Base-by-base conservation (phyloP, 2,797 vertebrate genomes). In the Clangula hyemalis region DNA sequence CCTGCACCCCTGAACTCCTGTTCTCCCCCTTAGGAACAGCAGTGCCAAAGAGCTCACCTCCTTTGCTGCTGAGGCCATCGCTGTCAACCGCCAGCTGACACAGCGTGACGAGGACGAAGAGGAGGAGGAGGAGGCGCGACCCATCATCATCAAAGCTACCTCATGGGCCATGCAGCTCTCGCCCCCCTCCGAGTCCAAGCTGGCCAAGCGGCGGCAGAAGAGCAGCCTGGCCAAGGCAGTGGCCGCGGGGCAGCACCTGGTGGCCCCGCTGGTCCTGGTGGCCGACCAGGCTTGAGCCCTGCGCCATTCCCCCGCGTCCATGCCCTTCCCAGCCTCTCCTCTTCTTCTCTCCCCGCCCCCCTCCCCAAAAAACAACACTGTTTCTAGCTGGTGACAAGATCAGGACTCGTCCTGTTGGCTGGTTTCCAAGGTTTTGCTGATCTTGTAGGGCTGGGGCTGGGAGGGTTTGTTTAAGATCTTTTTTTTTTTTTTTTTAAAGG, bases 31-130 rank as follows among this genome's bases (percentile, higher is more conserved):
- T 93, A 99, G 99, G 98, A 99, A 98, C 98, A 99, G 99, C 98
- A 99, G 98, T 97, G 98, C 99, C 98, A 99, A 99, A 98, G 99
- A 99, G 97, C 98, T 99, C 96, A 99, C 99, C 2, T 98, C 99
- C 95, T 99, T 99, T 12, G 99, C 99, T 0, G 99, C 98, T 10
- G 99, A 99, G 97, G 99, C 99, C 89, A 99, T 99, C 39, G 99
- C 99, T 24, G 98, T 99, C 96, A 99, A 99, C 97, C 98, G 99
- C 76, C 99, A 99, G 98, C 98, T 99, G 97, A 99, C 98, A 1
- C 98, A 98, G 97, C 98, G 98, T 11, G 99, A 99, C 1, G 99
- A 98, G 96, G 98, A 98, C 1, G 98, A 99, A 80, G 98, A 99
- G 89, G 98, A 97, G 93, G 98, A 98, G 90, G 98, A 97, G 83